phyloP scores from a whole-genome alignment of 2,113 vertebrate genomes.

The Cavia aperea region DNA sequence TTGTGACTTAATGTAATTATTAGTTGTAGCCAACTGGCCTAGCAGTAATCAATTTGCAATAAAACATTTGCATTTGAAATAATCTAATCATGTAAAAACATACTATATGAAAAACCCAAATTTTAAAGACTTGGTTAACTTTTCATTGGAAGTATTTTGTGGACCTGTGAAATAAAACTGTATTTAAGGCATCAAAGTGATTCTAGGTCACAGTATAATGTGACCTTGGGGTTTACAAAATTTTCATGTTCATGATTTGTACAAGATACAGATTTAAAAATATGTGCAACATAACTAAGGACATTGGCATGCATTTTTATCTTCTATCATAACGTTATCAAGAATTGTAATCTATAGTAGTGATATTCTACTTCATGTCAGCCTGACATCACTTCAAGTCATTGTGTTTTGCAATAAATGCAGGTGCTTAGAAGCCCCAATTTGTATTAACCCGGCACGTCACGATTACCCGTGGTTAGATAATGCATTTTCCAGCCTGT shows the following conservation, averaged over 20 bases:
- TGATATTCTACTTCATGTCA: constrained; percentile 35
- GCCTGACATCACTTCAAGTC: constrained; percentile 23
- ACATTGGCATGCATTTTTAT: constrained; percentile 37
- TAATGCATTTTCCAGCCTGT: not conserved
- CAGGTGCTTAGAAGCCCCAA: constrained; percentile 29
- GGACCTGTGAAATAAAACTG: not conserved
- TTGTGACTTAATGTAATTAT: not conserved
- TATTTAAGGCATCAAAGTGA: constrained; percentile 4
- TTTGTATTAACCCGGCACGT: constrained; percentile 29
- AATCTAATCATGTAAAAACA: not conserved
- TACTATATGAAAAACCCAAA: not conserved
- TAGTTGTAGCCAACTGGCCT: not conserved
- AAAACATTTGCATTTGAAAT: constrained; percentile 26
- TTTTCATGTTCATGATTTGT: constrained; percentile 16
- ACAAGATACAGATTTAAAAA: constrained; percentile 37
- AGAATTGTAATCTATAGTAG: constrained; percentile 30
- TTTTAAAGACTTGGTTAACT: not conserved
- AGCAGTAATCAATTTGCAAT: not conserved
- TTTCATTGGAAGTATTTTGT: constrained; percentile 27
- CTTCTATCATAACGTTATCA: constrained; percentile 25
- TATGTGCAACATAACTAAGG: constrained; percentile 14
- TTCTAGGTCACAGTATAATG: not conserved
- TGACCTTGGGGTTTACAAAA: constrained; percentile 41
- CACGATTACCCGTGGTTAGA: constrained; percentile 30
- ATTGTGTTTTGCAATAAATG: constrained; percentile 43